Conservation (phyloP, 2,797 vertebrate species). For the Artibeus lituratus region DNA sequence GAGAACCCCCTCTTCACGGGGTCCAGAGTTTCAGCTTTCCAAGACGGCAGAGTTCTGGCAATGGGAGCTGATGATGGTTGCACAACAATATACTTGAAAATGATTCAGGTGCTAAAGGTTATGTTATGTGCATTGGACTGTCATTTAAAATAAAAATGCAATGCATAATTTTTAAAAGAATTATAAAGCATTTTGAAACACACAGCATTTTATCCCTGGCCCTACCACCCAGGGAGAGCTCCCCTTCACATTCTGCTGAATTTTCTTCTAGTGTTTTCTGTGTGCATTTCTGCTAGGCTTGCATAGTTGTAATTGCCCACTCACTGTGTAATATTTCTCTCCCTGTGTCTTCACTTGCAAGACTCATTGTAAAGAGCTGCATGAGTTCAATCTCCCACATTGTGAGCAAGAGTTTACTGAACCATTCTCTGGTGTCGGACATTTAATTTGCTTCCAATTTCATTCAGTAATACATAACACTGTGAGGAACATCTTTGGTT, state of each 20-base stretch:
- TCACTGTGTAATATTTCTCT: fast-evolving
- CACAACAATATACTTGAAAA: background rate
- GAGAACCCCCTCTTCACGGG: too few relatives aligned
- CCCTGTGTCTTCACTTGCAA: background rate
- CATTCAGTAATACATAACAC: background rate
- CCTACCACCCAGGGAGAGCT: background rate
- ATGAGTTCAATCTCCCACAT: fast-evolving
- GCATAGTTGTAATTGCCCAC: fast-evolving
- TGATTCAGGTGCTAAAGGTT: background rate
- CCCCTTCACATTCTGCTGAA: too few relatives aligned
- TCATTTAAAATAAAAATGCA: background rate
- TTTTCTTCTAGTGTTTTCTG: background rate
- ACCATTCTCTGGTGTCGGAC: background rate
- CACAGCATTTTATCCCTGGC: background rate
- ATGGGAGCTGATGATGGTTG: background rate
- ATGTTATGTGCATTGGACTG: background rate
- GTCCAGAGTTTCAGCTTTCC: background rate
- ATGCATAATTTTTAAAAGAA: background rate
- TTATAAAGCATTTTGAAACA: background rate
- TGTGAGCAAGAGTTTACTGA: background rate
- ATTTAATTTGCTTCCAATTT: background rate
- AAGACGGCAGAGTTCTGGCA: background rate
- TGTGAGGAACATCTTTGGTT: background rate
- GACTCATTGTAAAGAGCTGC: too few relatives aligned
- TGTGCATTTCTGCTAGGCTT: background rate